Conservation (phyloP, 2,113 vertebrate genomes). For the Athene noctua region DNA sequence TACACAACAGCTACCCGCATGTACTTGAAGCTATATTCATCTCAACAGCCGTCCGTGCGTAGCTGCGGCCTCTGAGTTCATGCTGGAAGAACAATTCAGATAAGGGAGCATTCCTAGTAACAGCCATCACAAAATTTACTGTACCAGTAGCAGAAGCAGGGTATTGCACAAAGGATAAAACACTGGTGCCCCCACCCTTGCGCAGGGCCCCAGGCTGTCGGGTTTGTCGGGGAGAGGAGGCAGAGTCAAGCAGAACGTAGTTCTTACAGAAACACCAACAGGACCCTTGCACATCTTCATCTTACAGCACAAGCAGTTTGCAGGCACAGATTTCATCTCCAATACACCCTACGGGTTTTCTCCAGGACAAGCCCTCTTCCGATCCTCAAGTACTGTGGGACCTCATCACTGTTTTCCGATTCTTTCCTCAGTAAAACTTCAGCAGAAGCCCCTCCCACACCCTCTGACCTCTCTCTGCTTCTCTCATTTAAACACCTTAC, state of each 20-base stretch:
- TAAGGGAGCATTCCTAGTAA: accelerated
- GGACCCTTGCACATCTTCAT: background rate
- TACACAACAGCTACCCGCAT: background rate
- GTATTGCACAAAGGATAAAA: background rate
- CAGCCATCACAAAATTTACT: background rate
- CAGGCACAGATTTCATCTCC: background rate
- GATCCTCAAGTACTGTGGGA: background rate
- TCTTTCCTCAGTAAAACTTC: background rate
- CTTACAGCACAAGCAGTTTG: background rate
- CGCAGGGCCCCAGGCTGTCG: accelerated
- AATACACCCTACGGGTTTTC: background rate
- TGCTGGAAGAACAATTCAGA: accelerated
- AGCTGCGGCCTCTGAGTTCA: background rate
- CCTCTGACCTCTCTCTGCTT: background rate
- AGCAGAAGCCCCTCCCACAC: background rate
- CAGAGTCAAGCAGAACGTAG: accelerated
- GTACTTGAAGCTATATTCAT: background rate
- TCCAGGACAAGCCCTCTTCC: background rate
- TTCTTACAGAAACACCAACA: background rate
- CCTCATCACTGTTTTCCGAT: background rate
- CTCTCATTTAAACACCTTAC: background rate
- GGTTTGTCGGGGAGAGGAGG: too few relatives aligned
- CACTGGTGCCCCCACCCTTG: too few relatives aligned
- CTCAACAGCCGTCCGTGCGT: background rate
- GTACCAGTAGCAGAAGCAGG: background rate